Percentiles rank a stretch among this genome's conserved stretches.
Evolutionary conservation across 2,797 vertebrate species (phyloP).

Genomic region (Carduelis carduelis): DNA sequence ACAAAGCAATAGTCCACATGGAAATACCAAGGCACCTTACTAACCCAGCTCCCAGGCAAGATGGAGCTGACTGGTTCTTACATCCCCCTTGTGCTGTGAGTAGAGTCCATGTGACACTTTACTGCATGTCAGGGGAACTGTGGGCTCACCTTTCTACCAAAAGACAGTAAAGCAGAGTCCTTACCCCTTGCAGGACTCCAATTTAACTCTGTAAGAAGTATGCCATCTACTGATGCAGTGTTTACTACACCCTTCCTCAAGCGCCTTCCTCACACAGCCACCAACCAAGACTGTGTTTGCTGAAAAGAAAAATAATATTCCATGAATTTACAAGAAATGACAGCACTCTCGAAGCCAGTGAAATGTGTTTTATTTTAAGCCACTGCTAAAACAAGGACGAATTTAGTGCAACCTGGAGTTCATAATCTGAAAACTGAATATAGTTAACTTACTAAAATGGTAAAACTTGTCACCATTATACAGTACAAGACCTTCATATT

Average conservation of each 20-base stretch:
- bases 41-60: not conserved
- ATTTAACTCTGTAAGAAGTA: not conserved
- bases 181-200: not conserved
- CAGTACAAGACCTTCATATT: constrained; percentile 70
- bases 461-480: constrained; percentile 64
- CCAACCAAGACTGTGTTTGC: not conserved
- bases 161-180: not conserved
- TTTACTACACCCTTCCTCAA: not conserved
- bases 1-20: rapidly evolving
- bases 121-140: not conserved
- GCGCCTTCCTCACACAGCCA: not conserved
- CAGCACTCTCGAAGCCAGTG: constrained; percentile 45
- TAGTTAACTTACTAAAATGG: constrained; percentile 77
- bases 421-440: constrained; percentile 79
- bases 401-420: constrained; percentile 81
- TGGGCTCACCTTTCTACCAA: not conserved
- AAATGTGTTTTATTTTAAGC: constrained; percentile 87
- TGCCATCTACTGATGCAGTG: constrained; percentile 26
- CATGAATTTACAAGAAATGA: constrained; percentile 4
- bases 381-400: constrained; percentile 81
- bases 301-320: not conserved
- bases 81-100: not conserved
- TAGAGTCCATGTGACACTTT: rapidly evolving
- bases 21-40: not conserved
- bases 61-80: not conserved